These are phyloP conservation scores for Crotalus helleri DNA, from an alignment of 2,113 vertebrate genomes.

Conservation along the genomic window DNA sequence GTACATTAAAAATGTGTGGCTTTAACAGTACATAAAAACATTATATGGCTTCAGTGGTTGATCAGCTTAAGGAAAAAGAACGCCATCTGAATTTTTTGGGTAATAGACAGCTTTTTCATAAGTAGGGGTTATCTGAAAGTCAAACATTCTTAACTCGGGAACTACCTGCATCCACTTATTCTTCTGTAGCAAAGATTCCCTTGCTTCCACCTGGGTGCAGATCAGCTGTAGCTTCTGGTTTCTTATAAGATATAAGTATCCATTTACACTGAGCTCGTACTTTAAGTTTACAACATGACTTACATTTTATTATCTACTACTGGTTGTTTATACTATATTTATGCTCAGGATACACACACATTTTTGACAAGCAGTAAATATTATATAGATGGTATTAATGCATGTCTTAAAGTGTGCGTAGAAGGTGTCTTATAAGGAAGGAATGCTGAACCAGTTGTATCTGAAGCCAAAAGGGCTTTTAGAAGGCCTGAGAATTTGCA, in stretches of 20 bases:
- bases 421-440: not conserved
- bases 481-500: not conserved
- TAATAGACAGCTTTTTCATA: not conserved
- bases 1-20: not conserved
- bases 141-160: not conserved
- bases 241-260: not conserved
- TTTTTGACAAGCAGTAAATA: not conserved
- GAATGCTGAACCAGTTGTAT: not conserved
- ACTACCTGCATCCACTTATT: not conserved
- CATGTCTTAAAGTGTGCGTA: not conserved
- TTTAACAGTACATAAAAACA: not conserved
- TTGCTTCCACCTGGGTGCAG: not conserved
- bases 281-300: not conserved
- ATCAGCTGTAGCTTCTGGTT: not conserved
- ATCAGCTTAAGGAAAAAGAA: not conserved
- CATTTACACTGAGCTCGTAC: not conserved
- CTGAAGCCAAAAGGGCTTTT: not conserved
- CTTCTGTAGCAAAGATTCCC: not conserved
- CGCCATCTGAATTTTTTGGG: not conserved
- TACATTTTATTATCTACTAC: not conserved
- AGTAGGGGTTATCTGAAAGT: not conserved
- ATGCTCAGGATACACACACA: not conserved
- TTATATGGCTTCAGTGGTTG: not conserved
- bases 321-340: not conserved
- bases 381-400: not conserved